A percentile compares a stretch with the other conserved stretches of the same genome.
These are phyloP conservation scores for Drosophila leontia DNA, from an alignment of 1,140 invertebrate species.

Conservation along the genomic window DNA sequence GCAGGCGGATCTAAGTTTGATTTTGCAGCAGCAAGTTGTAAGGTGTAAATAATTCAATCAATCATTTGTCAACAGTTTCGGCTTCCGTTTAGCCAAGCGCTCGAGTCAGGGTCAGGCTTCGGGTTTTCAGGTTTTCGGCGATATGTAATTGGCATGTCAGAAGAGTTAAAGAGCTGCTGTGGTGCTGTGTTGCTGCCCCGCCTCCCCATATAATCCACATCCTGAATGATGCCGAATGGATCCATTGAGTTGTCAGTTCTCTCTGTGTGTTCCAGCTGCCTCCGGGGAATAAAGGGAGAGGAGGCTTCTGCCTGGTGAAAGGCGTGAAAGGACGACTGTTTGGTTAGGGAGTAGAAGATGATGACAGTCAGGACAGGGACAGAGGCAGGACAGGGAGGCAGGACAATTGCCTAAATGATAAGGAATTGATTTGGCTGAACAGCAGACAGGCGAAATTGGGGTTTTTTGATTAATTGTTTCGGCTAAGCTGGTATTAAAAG, in stretches of 20 bases:
- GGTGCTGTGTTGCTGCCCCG: not conserved
- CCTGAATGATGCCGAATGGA: conserved; percentile 50
- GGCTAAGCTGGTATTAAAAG: not conserved
- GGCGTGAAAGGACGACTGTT: conserved; percentile 78
- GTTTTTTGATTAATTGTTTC: conserved; percentile 51
- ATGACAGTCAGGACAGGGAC: not conserved
- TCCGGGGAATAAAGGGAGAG: not conserved
- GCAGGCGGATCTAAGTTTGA: conserved; percentile 81
- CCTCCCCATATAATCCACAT: conserved; percentile 35
- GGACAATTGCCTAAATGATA: conserved; percentile 48
- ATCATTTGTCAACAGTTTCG: conserved; percentile 82
- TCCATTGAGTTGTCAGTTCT: conserved; percentile 64
- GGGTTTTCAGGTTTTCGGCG: conserved; percentile 25
- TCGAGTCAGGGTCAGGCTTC: conserved; percentile 64
- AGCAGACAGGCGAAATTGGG: not conserved
- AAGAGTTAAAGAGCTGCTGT: conserved; percentile 26
- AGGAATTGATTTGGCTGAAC: conserved; percentile 40
- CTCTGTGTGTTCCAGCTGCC: conserved; percentile 59
- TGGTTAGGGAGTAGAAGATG: conserved; percentile 11
- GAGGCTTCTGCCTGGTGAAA: conserved; percentile 51
- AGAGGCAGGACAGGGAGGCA: conserved; percentile 1
- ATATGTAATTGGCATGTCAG: conserved; percentile 62
- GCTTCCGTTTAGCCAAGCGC: conserved; percentile 67
- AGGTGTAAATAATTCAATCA: conserved; percentile 84
- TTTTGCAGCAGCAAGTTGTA: conserved; percentile 69